A percentile compares a stretch with the other conserved stretches of the same genome.
Conservation (phyloP, 2,113 vertebrate species). For the Poeciliopsis turrubarensis region DNA sequence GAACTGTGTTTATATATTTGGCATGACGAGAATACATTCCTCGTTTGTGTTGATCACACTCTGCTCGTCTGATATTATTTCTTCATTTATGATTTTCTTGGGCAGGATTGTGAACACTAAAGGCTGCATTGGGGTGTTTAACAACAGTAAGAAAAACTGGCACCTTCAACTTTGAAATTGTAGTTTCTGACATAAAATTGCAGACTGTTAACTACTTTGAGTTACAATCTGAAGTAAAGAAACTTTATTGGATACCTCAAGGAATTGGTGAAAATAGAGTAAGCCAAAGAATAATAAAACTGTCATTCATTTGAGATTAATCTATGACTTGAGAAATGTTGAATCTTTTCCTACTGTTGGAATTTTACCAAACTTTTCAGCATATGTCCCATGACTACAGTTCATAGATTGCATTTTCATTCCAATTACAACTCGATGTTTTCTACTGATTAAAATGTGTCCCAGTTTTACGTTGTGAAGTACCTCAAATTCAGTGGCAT, state of each 20-base stretch:
- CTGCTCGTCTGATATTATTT: not conserved
- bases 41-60: not conserved
- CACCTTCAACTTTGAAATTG: not conserved
- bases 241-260: not conserved
- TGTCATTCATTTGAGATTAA: not conserved
- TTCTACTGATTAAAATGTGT: too few species aligned
- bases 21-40: not conserved
- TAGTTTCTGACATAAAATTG: not conserved
- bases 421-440: too few species aligned
- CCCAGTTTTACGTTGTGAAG: too few species aligned
- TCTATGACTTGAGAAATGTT: not conserved
- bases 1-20: conserved; percentile 2
- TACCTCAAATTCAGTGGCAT: too few species aligned
- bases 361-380: not conserved
- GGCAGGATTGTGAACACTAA: not conserved
- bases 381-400: too few species aligned
- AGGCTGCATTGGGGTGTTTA: not conserved
- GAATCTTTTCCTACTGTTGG: not conserved
- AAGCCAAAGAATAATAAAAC: not conserved
- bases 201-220: not conserved
- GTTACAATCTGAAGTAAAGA: not conserved
- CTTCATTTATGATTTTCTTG: not conserved
- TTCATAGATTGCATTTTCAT: too few species aligned
- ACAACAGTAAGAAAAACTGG: not conserved
- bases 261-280: not conserved